Conservation (phyloP, 2,797 vertebrate species). For the Clarias pachynema region DNA sequence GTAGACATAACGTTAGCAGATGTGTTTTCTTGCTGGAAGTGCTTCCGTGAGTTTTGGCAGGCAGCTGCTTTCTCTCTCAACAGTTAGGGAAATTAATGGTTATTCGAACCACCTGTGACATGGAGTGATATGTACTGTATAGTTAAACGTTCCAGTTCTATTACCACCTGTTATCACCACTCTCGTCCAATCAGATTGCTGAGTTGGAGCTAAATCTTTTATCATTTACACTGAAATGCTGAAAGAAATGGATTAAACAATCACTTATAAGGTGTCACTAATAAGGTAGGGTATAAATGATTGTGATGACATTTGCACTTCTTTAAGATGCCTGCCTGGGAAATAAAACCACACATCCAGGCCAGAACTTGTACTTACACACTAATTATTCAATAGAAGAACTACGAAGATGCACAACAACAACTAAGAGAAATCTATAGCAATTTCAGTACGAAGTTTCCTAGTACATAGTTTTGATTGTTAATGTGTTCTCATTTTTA, state of each 20-base stretch:
- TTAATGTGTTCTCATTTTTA: background rate
- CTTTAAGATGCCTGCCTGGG: background rate
- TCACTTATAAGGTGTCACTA: no score
- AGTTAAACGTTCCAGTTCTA: no score
- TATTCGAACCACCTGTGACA: no score
- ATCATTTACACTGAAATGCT: background rate
- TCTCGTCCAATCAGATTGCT: no score
- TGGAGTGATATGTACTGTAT: no score
- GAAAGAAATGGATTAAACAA: background rate
- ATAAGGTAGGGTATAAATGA: background rate
- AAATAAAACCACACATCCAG: background rate
- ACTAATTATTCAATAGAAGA: background rate
- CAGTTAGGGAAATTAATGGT: no score
- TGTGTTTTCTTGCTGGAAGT: no score
- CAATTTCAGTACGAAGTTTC: background rate
- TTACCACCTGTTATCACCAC: no score
- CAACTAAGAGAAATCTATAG: background rate
- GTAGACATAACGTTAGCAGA: no score
- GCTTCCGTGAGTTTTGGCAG: no score
- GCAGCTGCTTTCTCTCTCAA: no score
- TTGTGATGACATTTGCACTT: background rate
- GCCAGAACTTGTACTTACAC: conserved; percentile 5
- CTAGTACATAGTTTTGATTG: background rate
- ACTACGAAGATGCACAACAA: background rate
- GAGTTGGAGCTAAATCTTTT: no score